These are phyloP conservation scores for Hippocampus abdominalis DNA, from an alignment of 2,113 vertebrate species.

Conservation along the genomic window DNA sequence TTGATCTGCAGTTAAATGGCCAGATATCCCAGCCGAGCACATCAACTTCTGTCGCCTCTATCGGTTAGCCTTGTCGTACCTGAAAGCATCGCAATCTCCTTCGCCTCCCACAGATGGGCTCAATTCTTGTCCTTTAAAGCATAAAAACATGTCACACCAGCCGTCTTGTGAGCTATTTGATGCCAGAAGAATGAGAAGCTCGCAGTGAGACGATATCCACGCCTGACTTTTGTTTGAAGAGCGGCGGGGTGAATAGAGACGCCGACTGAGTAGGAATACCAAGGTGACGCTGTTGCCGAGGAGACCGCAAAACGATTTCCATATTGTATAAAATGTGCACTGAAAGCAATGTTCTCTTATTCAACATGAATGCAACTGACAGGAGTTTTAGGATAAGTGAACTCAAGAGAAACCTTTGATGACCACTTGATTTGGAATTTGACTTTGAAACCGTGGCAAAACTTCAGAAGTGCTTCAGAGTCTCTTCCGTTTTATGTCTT, in stretches of 20 bases:
- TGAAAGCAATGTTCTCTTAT: constrained; percentile 10
- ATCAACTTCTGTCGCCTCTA: too few species aligned
- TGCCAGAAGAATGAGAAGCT: neutral
- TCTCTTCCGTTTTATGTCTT: too few species aligned
- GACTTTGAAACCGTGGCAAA: too few species aligned
- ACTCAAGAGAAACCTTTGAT: too few species aligned
- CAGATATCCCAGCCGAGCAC: too few species aligned
- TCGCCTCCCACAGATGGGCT: neutral
- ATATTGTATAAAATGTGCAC: constrained; percentile 20
- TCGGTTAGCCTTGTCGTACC: too few species aligned
- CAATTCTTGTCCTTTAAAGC: neutral
- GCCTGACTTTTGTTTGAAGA: constrained; percentile 32
- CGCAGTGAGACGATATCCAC: constrained; percentile 12
- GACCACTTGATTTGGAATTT: too few species aligned
- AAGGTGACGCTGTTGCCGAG: constrained; percentile 44
- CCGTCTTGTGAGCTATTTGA: too few species aligned
- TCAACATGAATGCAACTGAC: constrained; percentile 16
- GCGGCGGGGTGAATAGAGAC: constrained; percentile 24
- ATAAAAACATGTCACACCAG: neutral
- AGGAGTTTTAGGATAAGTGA: too few species aligned
- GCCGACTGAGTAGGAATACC: constrained; percentile 20
- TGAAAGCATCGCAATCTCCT: too few species aligned
- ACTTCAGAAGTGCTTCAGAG: too few species aligned
- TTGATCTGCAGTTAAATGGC: too few species aligned
- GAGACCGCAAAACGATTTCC: constrained; percentile 36